Percentiles rank a stretch among this genome's conserved stretches.
Evolutionary conservation across 2,797 vertebrate genomes (phyloP).

Genomic region (Acanthurus leucopareius): DNA sequence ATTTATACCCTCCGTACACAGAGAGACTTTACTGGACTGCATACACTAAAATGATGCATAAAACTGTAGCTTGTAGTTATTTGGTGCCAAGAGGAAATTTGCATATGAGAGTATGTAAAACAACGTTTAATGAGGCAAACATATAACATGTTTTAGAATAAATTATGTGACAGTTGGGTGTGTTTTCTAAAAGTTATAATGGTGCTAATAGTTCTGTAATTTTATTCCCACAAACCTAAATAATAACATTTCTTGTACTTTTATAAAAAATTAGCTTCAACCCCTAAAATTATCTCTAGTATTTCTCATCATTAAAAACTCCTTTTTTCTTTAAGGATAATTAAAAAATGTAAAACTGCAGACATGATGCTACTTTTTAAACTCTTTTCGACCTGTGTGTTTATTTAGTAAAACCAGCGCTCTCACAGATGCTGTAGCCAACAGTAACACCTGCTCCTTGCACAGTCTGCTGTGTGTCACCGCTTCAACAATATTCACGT

Average conservation of each 20-base stretch:
- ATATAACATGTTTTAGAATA: background rate
- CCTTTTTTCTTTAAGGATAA: no score
- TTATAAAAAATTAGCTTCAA: no score
- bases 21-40: conserved; percentile 15
- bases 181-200: background rate
- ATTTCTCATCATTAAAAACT: no score
- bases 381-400: background rate
- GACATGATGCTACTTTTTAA: background rate
- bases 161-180: background rate
- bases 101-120: conserved; percentile 1
- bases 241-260: background rate
- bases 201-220: conserved; percentile 1
- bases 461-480: background rate
- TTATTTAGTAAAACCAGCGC: background rate
- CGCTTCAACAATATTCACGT: conserved; percentile 25
- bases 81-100: background rate
- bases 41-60: conserved; percentile 32
- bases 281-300: no score
- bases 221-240: background rate
- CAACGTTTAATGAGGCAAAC: conserved; percentile 13
- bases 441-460: background rate
- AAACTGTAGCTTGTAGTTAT: background rate
- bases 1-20: conserved; percentile 24
- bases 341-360: background rate
- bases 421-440: background rate